Base-by-base conservation (phyloP, 2,888 invertebrate genomes). In the Ochlodes sylvanus region DNA sequence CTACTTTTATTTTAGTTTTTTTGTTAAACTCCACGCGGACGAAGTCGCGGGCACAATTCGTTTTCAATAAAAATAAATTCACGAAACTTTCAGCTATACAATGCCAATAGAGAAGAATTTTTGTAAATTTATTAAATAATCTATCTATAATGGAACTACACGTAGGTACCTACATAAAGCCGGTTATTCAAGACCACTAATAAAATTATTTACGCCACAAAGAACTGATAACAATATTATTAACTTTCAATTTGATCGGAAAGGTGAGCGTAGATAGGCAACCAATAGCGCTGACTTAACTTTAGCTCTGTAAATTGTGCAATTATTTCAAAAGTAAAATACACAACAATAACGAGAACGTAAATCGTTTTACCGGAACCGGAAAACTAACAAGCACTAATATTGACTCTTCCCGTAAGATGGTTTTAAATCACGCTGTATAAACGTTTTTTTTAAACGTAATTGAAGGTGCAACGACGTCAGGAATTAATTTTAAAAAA, bases 191-290 rank as follows among this genome's bases (percentile, higher is more conserved):
- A 50, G 50, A 50, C 50, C 19, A n/a, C 12, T 19, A 50, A 50
- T 19, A 50, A 50, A 4, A 50, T 50, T 19, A 17, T 50, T 50
- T 50, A 50, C 50, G 50, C 57, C 41, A 19, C 57, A 57, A 41
- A 57, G 41, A 57, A 57, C 57, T 57, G 57, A 57, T 57, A 57
- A 38, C 57, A 57, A 57, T 41, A 50, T 50, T 55, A 55, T 34
- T 72, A 65, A 71, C 72, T 73, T 73, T 73, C 72, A 73, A 73
- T 70, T 68, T 65, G 62, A 52, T 65, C 65, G 70, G 57, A 71
- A 73, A 73, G 71, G 71, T 73, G 71, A 73, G 64, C 69, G 57
- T 57, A 57, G 57, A 41, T 57, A 57, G 9, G 56, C 27, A 55
- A 15, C 55, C 34, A 56, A 57, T 14, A 7, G 57, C 19, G 19